Conservation (phyloP, 2,113 vertebrate genomes). For the Crotophaga sulcirostris region DNA sequence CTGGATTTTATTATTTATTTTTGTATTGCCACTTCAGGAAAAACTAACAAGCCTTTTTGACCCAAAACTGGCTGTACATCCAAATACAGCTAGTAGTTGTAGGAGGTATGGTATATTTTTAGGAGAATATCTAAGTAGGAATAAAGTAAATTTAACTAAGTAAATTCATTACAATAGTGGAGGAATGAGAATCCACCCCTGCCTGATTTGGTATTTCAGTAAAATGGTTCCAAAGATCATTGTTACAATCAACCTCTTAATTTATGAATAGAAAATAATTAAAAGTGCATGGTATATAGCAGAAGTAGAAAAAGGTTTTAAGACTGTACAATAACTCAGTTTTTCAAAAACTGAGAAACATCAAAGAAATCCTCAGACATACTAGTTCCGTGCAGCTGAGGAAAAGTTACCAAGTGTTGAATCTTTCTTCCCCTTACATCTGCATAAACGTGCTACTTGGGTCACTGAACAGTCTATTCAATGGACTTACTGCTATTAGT, state of each 20-base stretch:
- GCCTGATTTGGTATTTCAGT: neutral
- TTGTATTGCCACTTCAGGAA: neutral
- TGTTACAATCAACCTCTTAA: neutral
- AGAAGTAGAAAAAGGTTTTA: neutral
- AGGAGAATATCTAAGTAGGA: neutral
- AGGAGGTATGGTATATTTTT: neutral
- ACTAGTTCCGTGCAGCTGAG: neutral
- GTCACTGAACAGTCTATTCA: neutral
- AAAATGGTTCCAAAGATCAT: neutral
- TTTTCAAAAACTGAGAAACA: neutral
- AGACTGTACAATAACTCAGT: neutral
- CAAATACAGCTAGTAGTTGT: neutral
- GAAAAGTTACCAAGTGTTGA: neutral
- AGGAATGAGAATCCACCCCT: neutral
- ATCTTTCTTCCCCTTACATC: neutral
- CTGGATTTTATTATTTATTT: neutral
- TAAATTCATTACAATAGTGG: neutral
- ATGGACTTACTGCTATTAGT: neutral
- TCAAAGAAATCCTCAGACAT: neutral
- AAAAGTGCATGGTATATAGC: neutral
- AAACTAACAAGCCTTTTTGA: neutral
- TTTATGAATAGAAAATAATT: neutral
- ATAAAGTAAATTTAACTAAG: neutral
- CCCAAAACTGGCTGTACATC: neutral
- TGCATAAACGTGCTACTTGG: neutral